Percentiles rank a stretch among this genome's conserved stretches.
These are phyloP conservation scores for Malurus leucopterus DNA, from an alignment of 2,797 vertebrate genomes.

Conservation along the genomic window DNA sequence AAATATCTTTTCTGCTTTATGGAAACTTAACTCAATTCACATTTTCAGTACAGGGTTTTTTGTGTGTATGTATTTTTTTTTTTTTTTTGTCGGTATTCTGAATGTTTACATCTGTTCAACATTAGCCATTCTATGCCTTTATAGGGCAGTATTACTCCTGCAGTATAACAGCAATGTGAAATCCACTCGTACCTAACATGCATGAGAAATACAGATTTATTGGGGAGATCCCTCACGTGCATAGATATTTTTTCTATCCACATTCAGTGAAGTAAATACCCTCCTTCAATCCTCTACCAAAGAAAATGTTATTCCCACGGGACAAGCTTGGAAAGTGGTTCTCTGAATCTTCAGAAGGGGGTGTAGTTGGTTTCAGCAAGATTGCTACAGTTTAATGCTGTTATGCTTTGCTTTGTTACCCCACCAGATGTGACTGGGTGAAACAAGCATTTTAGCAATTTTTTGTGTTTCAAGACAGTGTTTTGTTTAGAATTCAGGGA, in stretches of 20 bases:
- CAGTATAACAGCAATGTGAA: constrained; percentile 74
- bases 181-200: constrained; percentile 60
- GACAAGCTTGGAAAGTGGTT: constrained; percentile 70
- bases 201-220: constrained; percentile 62
- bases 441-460: constrained; percentile 63
- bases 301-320: constrained; percentile 77
- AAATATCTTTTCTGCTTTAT: constrained; percentile 66
- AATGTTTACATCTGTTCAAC: constrained; percentile 82
- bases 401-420: constrained; percentile 71
- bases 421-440: constrained; percentile 67
- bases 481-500: constrained; percentile 86
- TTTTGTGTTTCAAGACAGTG: constrained; percentile 67
- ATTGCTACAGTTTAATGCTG: constrained; percentile 67
- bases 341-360: constrained; percentile 74
- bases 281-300: constrained; percentile 82
- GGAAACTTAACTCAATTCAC: constrained; percentile 58
- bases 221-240: constrained; percentile 45
- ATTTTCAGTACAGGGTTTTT: constrained; percentile 68
- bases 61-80: constrained; percentile 38
- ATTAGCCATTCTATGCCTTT: constrained; percentile 78
- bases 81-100: constrained; percentile 74
- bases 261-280: constrained; percentile 67
- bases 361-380: constrained; percentile 63
- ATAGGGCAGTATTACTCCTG: constrained; percentile 70
- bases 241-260: constrained; percentile 61